Conservation (phyloP, 2,888 invertebrate genomes). For the Allacma fusca region DNA sequence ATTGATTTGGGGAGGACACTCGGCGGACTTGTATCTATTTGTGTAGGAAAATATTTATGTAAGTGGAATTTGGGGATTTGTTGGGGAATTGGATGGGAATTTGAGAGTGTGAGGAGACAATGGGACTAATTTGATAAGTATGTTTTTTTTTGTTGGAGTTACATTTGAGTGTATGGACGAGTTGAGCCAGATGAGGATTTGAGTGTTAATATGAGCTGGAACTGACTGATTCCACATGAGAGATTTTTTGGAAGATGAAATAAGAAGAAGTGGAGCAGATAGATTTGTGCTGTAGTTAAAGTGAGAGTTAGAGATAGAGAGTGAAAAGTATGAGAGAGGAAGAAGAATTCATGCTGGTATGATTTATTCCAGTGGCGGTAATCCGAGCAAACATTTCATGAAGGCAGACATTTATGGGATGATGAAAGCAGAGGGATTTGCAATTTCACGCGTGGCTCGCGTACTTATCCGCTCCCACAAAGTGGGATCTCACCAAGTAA, state of each 20-base stretch:
- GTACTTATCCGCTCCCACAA: constrained; percentile 51
- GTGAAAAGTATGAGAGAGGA: constrained; percentile 15
- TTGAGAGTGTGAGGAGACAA: no score
- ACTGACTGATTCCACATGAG: not conserved
- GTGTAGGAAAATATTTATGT: no score
- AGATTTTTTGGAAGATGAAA: not conserved
- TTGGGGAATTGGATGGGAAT: no score
- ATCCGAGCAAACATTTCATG: constrained; percentile 58
- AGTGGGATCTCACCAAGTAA: constrained; percentile 50
- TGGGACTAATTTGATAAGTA: no score
- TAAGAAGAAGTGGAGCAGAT: constrained; percentile 3
- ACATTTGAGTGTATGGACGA: no score
- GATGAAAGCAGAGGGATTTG: constrained; percentile 57
- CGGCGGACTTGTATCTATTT: no score
- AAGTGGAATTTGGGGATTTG: no score
- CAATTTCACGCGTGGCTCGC: constrained; percentile 52
- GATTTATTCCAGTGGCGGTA: constrained; percentile 52
- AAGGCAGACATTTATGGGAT: constrained; percentile 58
- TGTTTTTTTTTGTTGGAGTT: no score
- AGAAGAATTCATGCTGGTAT: constrained; percentile 39
- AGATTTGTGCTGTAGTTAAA: not conserved
- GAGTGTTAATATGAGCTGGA: no score
- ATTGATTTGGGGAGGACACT: no score
- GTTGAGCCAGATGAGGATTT: no score
- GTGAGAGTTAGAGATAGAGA: constrained; percentile 9